Conservation (phyloP, 2,888 invertebrate species). For the Lobophora halterata region DNA sequence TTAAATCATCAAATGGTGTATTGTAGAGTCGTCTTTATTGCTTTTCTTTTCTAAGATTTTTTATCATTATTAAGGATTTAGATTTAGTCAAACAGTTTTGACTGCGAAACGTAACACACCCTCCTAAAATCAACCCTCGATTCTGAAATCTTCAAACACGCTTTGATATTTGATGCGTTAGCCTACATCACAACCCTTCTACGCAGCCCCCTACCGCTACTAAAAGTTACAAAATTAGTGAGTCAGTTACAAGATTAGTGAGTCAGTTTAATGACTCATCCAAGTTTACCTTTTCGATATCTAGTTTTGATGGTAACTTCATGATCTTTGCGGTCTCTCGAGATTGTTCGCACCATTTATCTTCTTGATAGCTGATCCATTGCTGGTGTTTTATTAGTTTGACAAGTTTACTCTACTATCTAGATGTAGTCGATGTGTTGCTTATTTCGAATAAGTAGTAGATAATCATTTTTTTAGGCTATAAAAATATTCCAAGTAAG, state of each 20-base stretch:
- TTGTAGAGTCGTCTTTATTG: too few relatives aligned
- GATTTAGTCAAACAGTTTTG: too few relatives aligned
- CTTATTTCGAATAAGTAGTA: too few relatives aligned
- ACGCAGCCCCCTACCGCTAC: slow-evolving; percentile 15
- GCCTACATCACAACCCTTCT: slow-evolving; percentile 23
- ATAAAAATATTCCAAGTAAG: too few relatives aligned
- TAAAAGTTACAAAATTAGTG: slow-evolving; percentile 18
- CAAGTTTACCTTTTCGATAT: slow-evolving; percentile 40
- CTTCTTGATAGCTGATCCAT: slow-evolving; percentile 16
- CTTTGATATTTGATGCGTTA: slow-evolving; percentile 19
- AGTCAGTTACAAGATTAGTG: too few relatives aligned
- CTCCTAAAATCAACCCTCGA: neutral
- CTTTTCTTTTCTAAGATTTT: too few relatives aligned
- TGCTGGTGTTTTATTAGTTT: too few relatives aligned
- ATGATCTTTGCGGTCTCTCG: slow-evolving; percentile 37
- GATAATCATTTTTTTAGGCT: too few relatives aligned
- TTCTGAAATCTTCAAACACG: neutral
- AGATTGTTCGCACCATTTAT: slow-evolving; percentile 16
- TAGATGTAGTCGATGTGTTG: too few relatives aligned
- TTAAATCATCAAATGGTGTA: too few relatives aligned
- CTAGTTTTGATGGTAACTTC: slow-evolving; percentile 41
- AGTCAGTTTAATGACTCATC: slow-evolving; percentile 49
- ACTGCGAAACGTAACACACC: neutral
- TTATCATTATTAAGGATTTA: too few relatives aligned
- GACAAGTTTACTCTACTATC: too few relatives aligned